phyloP scores from a whole-genome alignment of 2,113 vertebrate genomes.

The Lichenostomus cassidix region DNA sequence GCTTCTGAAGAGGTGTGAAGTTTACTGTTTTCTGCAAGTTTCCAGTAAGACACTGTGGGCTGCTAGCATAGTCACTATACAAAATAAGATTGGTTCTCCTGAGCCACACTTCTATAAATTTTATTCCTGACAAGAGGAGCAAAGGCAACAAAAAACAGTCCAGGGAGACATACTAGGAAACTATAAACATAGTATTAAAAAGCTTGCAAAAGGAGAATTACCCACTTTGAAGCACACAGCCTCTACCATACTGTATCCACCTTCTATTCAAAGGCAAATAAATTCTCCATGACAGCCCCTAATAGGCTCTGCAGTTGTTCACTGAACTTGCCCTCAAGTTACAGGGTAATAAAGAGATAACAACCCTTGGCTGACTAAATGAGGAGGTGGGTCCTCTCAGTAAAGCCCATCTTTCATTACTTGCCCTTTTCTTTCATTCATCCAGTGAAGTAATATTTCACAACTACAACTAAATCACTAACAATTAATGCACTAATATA shows the following conservation, averaged over 20 bases:
- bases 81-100: slow-evolving; percentile 37
- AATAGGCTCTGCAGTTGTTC: slow-evolving; percentile 62
- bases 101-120: slow-evolving; percentile 57
- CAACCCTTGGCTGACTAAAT: slow-evolving; percentile 58
- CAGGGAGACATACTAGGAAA: slow-evolving; percentile 50
- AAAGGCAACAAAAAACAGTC: slow-evolving; percentile 53
- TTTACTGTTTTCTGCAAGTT: slow-evolving; percentile 43
- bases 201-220: slow-evolving; percentile 60
- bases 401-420: slow-evolving; percentile 11
- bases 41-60: background rate
- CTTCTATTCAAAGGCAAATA: slow-evolving; percentile 66
- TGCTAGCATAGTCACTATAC: background rate
- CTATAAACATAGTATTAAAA: slow-evolving; percentile 66
- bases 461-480: background rate
- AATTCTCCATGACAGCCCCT: slow-evolving; percentile 66
- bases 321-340: slow-evolving; percentile 71
- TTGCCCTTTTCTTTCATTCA: background rate
- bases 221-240: background rate
- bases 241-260: slow-evolving; percentile 3
- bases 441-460: background rate
- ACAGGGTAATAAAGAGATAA: slow-evolving; percentile 69
- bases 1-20: background rate
- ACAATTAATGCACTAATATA: background rate
- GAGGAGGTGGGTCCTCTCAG: slow-evolving; percentile 36
- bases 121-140: slow-evolving; percentile 52